A percentile compares a stretch with the other conserved stretches of the same genome.
phyloP scores from a whole-genome alignment of 2,113 vertebrate species.

The Origma solitaria region DNA sequence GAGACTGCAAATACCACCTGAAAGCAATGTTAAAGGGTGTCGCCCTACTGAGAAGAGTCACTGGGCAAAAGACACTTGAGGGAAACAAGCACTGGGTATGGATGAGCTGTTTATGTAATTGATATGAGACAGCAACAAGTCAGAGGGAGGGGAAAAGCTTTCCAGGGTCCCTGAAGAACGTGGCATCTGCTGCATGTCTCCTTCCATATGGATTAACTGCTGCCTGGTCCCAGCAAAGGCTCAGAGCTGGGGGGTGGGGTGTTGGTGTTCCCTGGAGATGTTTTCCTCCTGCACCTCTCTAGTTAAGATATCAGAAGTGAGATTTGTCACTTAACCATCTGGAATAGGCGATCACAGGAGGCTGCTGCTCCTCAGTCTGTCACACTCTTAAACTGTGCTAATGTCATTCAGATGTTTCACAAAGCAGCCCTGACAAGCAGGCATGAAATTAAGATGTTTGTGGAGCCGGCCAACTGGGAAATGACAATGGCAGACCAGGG shows the following conservation, averaged over 20 bases:
- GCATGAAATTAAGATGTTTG: slow-evolving; percentile 69
- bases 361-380: slow-evolving; percentile 60
- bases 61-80: neutral
- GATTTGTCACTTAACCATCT: slow-evolving; percentile 66
- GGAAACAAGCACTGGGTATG: neutral
- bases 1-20: neutral
- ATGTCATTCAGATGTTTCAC: slow-evolving; percentile 67
- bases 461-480: slow-evolving; percentile 30
- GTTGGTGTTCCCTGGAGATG: neutral
- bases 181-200: neutral
- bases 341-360: slow-evolving; percentile 52
- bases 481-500: neutral
- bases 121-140: slow-evolving; percentile 1
- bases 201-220: neutral
- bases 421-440: slow-evolving; percentile 54
- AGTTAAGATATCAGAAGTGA: slow-evolving; percentile 62
- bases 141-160: neutral
- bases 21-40: neutral
- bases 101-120: neutral
- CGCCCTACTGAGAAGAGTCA: neutral
- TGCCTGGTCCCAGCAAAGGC: neutral
- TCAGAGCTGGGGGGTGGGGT: neutral
- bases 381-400: slow-evolving; percentile 56
- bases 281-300: slow-evolving; percentile 7
- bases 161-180: neutral